These are phyloP conservation scores for Hippasteria phrygiana DNA, from an alignment of 53 echinoderm and acorn worm species.

Conservation along the genomic window DNA sequence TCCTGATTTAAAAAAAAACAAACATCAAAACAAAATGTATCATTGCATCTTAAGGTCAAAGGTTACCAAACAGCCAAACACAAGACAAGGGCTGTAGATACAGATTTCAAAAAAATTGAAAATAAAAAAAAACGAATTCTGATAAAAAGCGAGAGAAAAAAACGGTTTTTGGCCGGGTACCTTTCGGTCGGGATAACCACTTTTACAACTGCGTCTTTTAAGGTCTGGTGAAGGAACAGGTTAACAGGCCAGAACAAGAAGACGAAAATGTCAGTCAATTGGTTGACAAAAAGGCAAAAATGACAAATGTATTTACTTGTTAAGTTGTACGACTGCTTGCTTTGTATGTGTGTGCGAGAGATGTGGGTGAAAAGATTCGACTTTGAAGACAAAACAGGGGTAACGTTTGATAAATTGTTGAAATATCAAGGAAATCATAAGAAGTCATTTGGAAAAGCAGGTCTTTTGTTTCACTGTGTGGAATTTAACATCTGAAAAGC, in stretches of 20 bases:
- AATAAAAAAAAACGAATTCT: background rate
- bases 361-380: background rate
- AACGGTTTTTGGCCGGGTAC: slow-evolving; percentile 76
- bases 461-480: too few species aligned
- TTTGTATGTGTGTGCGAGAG: background rate
- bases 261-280: slow-evolving; percentile 82
- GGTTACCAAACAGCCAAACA: slow-evolving; percentile 50
- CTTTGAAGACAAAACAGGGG: background rate
- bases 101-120: slow-evolving; percentile 11
- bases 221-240: slow-evolving; percentile 91
- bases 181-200: slow-evolving; percentile 99
- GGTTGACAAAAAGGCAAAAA: slow-evolving; percentile 25
- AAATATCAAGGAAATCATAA: too few species aligned
- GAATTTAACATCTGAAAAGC: too few species aligned
- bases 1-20: background rate
- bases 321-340: background rate
- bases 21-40: background rate
- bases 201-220: slow-evolving; percentile 99
- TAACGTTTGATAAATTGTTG: background rate
- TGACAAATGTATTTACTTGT: background rate
- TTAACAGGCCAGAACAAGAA: slow-evolving; percentile 94
- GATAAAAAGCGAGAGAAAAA: slow-evolving; percentile 30
- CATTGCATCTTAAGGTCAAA: too few species aligned
- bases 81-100: slow-evolving; percentile 62
- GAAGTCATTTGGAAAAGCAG: too few species aligned